Evolutionary conservation across 1,140 invertebrate genomes (phyloP), one percentile per base, ranked within the genome.

Genomic region (Lysiphlebus fabarum): DNA sequence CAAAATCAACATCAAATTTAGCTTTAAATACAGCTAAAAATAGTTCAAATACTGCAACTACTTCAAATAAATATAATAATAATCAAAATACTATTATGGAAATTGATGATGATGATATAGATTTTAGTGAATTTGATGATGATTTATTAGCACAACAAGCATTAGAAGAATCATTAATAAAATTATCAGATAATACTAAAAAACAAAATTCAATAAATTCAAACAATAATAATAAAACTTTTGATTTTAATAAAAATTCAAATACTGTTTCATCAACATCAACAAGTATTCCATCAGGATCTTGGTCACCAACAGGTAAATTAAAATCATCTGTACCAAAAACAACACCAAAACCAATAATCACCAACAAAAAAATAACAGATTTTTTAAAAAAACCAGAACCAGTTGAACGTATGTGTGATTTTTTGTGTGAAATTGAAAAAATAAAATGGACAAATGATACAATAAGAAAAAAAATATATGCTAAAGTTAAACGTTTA

Each of bases 351-450:
- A 61, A 51, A 12, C 14, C 43, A n/a, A n/a, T n/a, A n/a, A n/a
- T 2, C 0, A 1, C 43, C 37, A 10, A 57, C 7, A 54, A 12
- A 58, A 70, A 64, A 61, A 69, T 68, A n/a, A 66, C 63, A 9
- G 66, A 69, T 62, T 71, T 54, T 45, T 44, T 59, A 8, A 53
- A 26, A 34, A 61, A 56, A 36, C 10, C 34, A 41, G 26, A 40
- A n/a, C 51, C 33, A 50, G 17, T 7, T 10, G 1, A 14, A 48
- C 11, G 40, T 41, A 33, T 66, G 44, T 71, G 59, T 54, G 70
- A 76, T 26, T 65, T 65, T 10, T 53, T 77, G 6, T 42, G 58
- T 7, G 62, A 72, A 26, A 33, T 76, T 9, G 58, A 69, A 26
- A 58, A 60, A 12, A 41, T 64, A 7, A 36, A 53, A 12, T 7